A percentile compares a stretch with the other conserved stretches of the same genome.
Conservation (phyloP, 1,140 invertebrate species). For the Oscheius sp. region DNA sequence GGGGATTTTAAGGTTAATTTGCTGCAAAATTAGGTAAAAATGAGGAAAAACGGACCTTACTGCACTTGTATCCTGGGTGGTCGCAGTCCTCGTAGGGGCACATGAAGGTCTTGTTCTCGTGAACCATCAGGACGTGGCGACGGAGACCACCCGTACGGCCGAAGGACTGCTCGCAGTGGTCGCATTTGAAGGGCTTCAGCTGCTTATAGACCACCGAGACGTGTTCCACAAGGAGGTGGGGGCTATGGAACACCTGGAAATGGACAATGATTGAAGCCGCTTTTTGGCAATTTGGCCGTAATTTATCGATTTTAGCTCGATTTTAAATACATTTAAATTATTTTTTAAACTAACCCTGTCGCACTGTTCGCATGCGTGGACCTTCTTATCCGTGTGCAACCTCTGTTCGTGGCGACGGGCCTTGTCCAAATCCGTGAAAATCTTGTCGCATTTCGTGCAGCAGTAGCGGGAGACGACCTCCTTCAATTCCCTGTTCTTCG, state of each 20-base stretch:
- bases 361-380: conserved; percentile 7
- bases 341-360: too few species aligned
- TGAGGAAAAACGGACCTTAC: conserved; percentile 21
- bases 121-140: conserved; percentile 33
- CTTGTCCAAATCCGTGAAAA: neutral
- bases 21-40: neutral
- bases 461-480: neutral
- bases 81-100: conserved; percentile 28
- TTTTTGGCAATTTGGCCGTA: too few species aligned
- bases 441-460: conserved; percentile 20
- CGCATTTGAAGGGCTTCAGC: conserved; percentile 22
- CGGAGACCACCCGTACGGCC: conserved; percentile 26
- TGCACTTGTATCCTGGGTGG: conserved; percentile 37
- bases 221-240: neutral
- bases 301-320: too few species aligned
- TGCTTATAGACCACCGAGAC: neutral
- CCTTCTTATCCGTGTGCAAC: conserved; percentile 3
- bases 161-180: conserved; percentile 16
- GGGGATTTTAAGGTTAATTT: neutral
- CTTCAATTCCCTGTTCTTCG: neutral
- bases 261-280: conserved; percentile 18
- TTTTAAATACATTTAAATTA: too few species aligned
- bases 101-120: conserved; percentile 4
- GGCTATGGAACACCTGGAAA: conserved; percentile 10
- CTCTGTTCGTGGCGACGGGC: conserved; percentile 14